Percentiles rank a stretch among this genome's conserved stretches.
phyloP scores from a whole-genome alignment of 1,140 invertebrate genomes.

The Agrilus planipennis region DNA sequence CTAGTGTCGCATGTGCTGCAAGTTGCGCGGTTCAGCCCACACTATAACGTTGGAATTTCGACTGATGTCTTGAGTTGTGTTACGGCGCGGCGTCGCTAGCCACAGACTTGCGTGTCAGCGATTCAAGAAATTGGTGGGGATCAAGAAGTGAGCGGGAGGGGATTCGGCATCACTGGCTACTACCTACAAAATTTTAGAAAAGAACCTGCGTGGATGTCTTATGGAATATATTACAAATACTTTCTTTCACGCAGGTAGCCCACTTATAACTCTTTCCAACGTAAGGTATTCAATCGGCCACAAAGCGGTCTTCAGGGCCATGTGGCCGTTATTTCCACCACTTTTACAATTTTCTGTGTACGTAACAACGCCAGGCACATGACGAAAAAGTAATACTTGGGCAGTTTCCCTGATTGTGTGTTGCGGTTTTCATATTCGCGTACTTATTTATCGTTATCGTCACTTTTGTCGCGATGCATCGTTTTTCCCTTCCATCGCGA shows the following conservation, averaged over 20 bases:
- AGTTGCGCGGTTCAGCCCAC: too few relatives aligned
- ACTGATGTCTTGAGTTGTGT: neutral
- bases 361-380: neutral
- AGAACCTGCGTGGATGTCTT: constrained; percentile 6
- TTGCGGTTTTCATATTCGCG: neutral
- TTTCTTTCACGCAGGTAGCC: neutral
- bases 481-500: constrained; percentile 9
- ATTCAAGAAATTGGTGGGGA: constrained; percentile 12
- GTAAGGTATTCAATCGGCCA: neutral
- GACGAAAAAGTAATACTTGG: neutral
- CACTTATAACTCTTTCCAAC: too few relatives aligned
- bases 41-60: neutral
- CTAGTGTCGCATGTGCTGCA: too few relatives aligned
- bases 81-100: constrained; percentile 5
- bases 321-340: too few relatives aligned
- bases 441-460: neutral
- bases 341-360: neutral
- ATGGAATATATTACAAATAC: neutral
- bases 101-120: constrained; percentile 9
- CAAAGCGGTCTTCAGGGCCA: neutral
- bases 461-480: constrained; percentile 1
- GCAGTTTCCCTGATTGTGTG: neutral
- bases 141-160: constrained; percentile 11
- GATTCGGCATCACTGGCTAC: constrained; percentile 9
- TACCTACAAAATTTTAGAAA: too few relatives aligned